phyloP scores from a whole-genome alignment of 2,888 invertebrate species.

The Falcaria lacertinaria region DNA sequence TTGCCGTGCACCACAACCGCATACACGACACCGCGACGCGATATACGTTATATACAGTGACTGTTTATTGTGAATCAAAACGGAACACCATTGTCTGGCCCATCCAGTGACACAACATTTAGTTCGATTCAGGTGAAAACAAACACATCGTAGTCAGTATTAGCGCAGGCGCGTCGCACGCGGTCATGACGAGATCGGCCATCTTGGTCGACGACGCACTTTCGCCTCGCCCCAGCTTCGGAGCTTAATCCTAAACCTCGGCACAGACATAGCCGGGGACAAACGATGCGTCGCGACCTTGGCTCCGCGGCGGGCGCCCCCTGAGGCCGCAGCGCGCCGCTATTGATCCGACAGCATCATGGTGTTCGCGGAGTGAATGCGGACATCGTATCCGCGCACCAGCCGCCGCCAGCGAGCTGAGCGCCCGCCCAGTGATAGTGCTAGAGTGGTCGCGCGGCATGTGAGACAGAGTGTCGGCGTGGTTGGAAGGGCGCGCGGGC shows the following conservation, averaged over 20 bases:
- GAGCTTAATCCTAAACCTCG: constrained; percentile 51
- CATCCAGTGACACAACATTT: constrained; percentile 32
- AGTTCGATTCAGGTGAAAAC: constrained; percentile 59
- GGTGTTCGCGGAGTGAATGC: constrained; percentile 76
- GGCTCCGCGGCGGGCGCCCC: constrained; percentile 57
- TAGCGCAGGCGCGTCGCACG: constrained; percentile 71
- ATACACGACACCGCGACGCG: constrained; percentile 40
- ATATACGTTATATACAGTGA: constrained; percentile 38
- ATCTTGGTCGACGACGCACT: constrained; percentile 74
- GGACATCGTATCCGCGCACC: constrained; percentile 68
- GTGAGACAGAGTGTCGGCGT: constrained; percentile 62
- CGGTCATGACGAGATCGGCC: constrained; percentile 74
- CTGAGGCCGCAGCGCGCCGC: constrained; percentile 70
- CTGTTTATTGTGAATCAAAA: constrained; percentile 36
- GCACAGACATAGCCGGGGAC: constrained; percentile 34
- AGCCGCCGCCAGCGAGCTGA: constrained; percentile 56
- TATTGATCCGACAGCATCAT: constrained; percentile 72
- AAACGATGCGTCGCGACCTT: constrained; percentile 56
- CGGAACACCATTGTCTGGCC: constrained; percentile 18
- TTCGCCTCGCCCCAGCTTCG: constrained; percentile 75
- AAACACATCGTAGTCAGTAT: constrained; percentile 64
- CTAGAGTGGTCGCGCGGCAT: constrained; percentile 63
- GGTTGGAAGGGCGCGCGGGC: constrained; percentile 69
- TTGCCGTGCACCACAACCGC: constrained; percentile 25
- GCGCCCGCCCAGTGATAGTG: constrained; percentile 61